Conservation (phyloP, 2,888 invertebrate species). For the Andrena praecox region DNA sequence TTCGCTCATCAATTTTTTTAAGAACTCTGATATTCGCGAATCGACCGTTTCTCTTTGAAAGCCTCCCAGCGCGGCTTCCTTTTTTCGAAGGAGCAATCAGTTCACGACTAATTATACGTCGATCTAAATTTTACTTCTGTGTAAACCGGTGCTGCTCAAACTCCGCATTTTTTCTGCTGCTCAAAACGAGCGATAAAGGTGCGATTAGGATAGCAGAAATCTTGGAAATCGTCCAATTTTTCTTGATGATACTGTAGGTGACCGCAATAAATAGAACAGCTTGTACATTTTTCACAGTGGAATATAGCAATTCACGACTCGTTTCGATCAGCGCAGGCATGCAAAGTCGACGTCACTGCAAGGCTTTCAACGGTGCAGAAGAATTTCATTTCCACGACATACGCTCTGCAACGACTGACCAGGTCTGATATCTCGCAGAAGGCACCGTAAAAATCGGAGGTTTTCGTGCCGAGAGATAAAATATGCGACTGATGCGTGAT, state of each 20-base stretch:
- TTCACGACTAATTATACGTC: slow-evolving; percentile 63
- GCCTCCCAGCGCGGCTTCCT: slow-evolving; percentile 21
- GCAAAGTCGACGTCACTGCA: no score
- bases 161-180: background rate
- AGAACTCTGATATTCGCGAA: no score
- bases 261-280: no score
- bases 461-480: background rate
- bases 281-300: no score
- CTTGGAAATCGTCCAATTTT: no score
- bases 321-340: no score
- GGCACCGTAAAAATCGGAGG: background rate
- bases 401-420: background rate
- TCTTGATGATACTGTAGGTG: no score
- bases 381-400: background rate
- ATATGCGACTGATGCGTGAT: slow-evolving; percentile 27
- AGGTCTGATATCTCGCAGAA: background rate
- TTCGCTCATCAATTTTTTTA: background rate
- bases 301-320: no score
- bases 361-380: background rate
- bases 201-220: background rate
- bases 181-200: background rate
- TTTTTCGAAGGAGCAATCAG: slow-evolving; percentile 57
- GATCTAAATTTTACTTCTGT: slow-evolving; percentile 62
- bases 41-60: background rate
- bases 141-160: background rate